phyloP scores from a whole-genome alignment of 37 sponge, comb jelly and placozoan species.

The Diacarnus erythraeanus region DNA sequence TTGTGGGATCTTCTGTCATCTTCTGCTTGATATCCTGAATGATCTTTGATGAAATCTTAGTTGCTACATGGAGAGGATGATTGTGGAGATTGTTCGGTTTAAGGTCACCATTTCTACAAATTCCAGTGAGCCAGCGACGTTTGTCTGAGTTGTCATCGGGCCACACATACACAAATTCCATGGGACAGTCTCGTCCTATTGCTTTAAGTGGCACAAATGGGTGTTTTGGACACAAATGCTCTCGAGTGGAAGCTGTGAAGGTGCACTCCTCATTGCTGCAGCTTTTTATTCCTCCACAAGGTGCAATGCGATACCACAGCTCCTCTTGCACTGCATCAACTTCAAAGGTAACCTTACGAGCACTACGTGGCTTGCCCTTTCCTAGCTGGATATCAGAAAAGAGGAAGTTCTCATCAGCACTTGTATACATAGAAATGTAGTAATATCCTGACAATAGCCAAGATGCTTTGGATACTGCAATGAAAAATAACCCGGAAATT shows the following conservation, averaged over 20 bases:
- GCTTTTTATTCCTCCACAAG: conserved; percentile 26
- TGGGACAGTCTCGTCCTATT: conserved; percentile 15
- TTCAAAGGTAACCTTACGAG: not conserved
- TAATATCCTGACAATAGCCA: conserved; percentile 16
- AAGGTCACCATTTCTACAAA: conserved; percentile 14
- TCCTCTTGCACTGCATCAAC: conserved; percentile 11
- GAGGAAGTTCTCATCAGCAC: conserved; percentile 22
- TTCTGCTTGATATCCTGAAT: conserved; percentile 16
- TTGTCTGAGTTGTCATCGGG: conserved; percentile 29
- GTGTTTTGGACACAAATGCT: conserved; percentile 8
- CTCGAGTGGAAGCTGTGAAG: not conserved
- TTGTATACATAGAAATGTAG: conserved; percentile 1
- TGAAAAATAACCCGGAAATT: conserved; percentile 28
- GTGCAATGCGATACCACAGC: conserved; percentile 33
- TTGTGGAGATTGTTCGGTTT: conserved; percentile 26
- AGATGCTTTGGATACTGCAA: conserved; percentile 16
- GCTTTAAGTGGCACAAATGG: not conserved
- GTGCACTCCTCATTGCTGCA: conserved; percentile 18
- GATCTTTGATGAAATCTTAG: conserved; percentile 33
- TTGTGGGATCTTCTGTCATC: conserved; percentile 17
- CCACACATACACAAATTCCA: conserved; percentile 56
- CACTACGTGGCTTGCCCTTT: conserved; percentile 13
- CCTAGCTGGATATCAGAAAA: conserved; percentile 40
- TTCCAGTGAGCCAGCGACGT: conserved; percentile 37
- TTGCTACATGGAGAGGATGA: conserved; percentile 26